phyloP scores from a whole-genome alignment of 2,797 vertebrate genomes.

The Chaetophractus vellerosus region DNA sequence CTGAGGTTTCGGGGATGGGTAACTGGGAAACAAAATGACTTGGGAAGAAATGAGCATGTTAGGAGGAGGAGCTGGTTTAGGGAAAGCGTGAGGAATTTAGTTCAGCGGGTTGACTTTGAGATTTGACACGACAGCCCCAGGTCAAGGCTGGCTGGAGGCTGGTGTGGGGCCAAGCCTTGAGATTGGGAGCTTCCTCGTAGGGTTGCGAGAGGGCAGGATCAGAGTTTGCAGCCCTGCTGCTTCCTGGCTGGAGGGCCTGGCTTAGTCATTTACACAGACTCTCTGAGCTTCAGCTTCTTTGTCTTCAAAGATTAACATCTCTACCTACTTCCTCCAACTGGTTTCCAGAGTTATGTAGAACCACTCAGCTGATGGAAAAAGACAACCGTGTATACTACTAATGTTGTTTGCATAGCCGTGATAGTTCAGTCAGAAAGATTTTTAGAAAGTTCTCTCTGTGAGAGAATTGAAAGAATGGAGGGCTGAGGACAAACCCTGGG shows the following conservation, averaged over 20 bases:
- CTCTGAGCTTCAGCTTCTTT: not conserved
- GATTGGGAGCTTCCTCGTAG: not conserved
- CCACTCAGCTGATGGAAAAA: not conserved
- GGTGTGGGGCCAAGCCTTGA: not conserved
- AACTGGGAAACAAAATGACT: not conserved
- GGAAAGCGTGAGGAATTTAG: not conserved
- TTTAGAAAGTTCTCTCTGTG: not conserved
- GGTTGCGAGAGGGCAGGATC: not conserved
- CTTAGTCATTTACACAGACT: not conserved
- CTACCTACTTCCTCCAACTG: slow-evolving; percentile 16
- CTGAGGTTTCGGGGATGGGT: not conserved
- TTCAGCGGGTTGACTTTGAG: not conserved
- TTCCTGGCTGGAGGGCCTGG: not conserved
- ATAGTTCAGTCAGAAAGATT: not conserved
- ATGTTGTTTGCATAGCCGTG: slow-evolving; percentile 19
- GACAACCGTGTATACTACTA: slow-evolving; percentile 6
- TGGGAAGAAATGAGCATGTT: slow-evolving; percentile 5
- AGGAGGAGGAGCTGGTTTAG: slow-evolving; percentile 2
- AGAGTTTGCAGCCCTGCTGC: not conserved
- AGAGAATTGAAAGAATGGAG: slow-evolving; percentile 26
- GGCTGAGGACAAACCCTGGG: not conserved
- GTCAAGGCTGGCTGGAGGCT: not conserved
- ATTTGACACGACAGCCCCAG: not conserved
- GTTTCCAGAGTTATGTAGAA: slow-evolving; percentile 54
- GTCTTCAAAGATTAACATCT: not conserved